These are phyloP conservation scores for Drosophila heteroneura DNA, from an alignment of 2,888 invertebrate species.

Conservation along the genomic window DNA sequence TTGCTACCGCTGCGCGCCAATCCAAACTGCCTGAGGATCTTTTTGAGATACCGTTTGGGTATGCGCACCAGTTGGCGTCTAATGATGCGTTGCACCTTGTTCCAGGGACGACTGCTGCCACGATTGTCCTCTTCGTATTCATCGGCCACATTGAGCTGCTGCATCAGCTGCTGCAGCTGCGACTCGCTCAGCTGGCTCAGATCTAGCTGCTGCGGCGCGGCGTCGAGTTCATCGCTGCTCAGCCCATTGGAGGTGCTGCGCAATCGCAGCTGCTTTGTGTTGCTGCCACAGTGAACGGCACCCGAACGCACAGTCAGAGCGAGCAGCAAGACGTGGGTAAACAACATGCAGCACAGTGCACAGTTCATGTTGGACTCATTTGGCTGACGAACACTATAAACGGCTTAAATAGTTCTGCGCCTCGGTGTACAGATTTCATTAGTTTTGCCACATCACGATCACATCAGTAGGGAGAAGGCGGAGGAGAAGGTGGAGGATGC, in stretches of 20 bases:
- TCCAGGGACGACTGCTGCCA: constrained; percentile 70
- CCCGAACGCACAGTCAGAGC: not conserved
- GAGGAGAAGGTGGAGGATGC: not conserved
- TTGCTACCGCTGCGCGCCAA: constrained; percentile 48
- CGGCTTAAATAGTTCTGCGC: constrained; percentile 42
- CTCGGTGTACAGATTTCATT: not conserved
- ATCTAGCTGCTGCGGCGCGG: constrained; percentile 39
- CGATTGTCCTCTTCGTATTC: constrained; percentile 50
- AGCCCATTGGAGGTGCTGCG: constrained; percentile 17
- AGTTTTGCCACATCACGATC: constrained; percentile 9
- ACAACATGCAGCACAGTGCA: constrained; percentile 2
- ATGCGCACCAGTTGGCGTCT: constrained; percentile 65
- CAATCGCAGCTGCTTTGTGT: constrained; percentile 21
- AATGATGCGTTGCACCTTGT: constrained; percentile 65
- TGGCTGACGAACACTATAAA: not conserved
- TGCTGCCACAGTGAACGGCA: constrained; percentile 24
- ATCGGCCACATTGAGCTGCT: constrained; percentile 37
- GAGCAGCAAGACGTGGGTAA: constrained; percentile 18
- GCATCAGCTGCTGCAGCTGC: constrained; percentile 53
- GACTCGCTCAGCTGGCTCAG: constrained; percentile 52
- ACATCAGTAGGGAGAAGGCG: not conserved
- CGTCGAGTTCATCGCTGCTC: not conserved
- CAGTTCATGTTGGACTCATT: constrained; percentile 27
- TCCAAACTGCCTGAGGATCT: constrained; percentile 60
- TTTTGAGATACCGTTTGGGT: constrained; percentile 69